Conservation (phyloP, 2,113 vertebrate genomes). For the Cepphus grylle region DNA sequence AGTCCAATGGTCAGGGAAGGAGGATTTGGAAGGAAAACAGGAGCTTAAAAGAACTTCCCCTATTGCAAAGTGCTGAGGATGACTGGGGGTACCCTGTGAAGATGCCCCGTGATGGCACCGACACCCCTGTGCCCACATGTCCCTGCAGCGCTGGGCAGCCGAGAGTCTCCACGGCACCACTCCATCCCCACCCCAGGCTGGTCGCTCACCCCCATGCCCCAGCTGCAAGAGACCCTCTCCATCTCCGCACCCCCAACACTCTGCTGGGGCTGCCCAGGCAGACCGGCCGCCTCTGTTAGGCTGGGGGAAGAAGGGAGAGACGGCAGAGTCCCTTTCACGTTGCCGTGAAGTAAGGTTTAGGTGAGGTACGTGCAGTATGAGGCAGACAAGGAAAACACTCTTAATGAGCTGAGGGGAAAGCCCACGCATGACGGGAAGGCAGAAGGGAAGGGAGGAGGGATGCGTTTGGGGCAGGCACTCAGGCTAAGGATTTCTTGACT, state of each 20-base stretch:
- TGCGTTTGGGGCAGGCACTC: not conserved
- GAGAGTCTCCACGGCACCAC: not conserved
- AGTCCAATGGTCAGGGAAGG: not conserved
- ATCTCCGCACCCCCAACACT: accelerated
- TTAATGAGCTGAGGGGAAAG: not conserved
- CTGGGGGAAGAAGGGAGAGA: not conserved
- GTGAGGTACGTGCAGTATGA: not conserved
- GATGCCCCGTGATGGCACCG: accelerated
- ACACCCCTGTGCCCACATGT: accelerated
- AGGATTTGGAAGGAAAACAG: not conserved
- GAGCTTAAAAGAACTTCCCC: not conserved
- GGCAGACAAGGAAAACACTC: not conserved
- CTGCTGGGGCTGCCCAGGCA: not conserved
- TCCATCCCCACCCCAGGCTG: not conserved
- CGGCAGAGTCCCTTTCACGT: accelerated
- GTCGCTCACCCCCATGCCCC: not conserved
- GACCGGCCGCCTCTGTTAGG: not conserved
- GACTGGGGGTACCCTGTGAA: accelerated
- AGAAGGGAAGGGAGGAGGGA: not conserved
- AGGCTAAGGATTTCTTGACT: not conserved
- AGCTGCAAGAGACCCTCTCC: not conserved
- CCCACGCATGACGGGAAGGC: not conserved
- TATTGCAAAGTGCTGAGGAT: not conserved
- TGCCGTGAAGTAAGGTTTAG: not conserved
- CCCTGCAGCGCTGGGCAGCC: accelerated